Evolutionary conservation across 2,888 invertebrate species (phyloP), one percentile per base, ranked within the genome.

Genomic region (Aphodius granarius): DNA sequence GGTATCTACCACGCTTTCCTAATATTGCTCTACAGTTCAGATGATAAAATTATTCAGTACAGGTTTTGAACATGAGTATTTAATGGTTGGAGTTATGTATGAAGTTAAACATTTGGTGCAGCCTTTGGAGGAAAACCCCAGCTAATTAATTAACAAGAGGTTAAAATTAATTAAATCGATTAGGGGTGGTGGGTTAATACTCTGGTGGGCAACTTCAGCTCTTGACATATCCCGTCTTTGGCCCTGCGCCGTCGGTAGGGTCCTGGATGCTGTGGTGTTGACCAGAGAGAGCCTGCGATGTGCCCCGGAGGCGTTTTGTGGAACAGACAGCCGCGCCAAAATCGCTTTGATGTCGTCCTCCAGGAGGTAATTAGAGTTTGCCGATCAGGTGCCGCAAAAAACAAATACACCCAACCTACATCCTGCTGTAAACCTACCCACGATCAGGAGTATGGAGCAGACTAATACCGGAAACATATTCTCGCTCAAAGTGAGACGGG

Each of bases 331-430:
- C 79, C 79, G 79, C 76, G 80, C 78, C 76, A 79, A 80, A 81
- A 82, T 80, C 81, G 81, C 83, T 83, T 83, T 83, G 83, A 83
- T 83, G 82, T 83, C 78, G 74, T 79, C 79, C 80, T 81, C 78
- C 81, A 81, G 80, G 82, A 81, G 82, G 80, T 82, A 83, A 83
- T 83, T 83, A 82, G 80, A 80, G 78, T 81, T 82, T 80, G 76
- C 79, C 76, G 80, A 80, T 81, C 78, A 79, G 79, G 78, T 78
- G 80, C 78, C 79, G 43, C 43, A 43, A 80, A 78, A 80, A 81
- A 80, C 79, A 73, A 65, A 73, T 66, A 74, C 70, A 43, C 43
- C 43, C 43, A 43, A 13, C 68, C 9, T 13, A 68, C 22, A 21
- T 18, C 22, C 22, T 6, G 19, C 65, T 4, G 22, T 6, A 19